These are phyloP conservation scores for Periplaneta americana DNA, from an alignment of 1,140 invertebrate genomes.

Conservation along the genomic window DNA sequence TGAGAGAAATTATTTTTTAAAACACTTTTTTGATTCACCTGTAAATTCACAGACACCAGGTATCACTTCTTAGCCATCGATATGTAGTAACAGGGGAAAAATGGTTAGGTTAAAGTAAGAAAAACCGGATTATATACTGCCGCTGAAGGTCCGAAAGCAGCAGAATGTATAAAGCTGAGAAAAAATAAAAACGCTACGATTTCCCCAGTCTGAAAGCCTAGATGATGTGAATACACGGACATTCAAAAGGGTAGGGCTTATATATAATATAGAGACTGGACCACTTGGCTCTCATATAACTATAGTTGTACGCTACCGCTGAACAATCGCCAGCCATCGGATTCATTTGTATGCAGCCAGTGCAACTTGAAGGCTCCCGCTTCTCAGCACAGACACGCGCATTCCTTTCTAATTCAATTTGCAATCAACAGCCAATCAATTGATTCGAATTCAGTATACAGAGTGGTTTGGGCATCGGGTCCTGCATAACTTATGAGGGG, in stretches of 20 bases:
- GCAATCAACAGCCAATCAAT: constrained; percentile 54
- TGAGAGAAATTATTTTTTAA: too few species aligned
- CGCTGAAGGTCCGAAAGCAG: too few species aligned
- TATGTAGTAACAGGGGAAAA: too few species aligned
- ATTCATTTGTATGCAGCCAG: constrained; percentile 3
- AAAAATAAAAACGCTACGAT: too few species aligned
- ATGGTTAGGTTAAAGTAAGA: too few species aligned
- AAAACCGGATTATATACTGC: too few species aligned
- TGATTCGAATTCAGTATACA: constrained; percentile 49
- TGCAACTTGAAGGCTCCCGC: not conserved
- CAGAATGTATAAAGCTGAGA: too few species aligned
- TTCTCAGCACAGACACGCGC: constrained; percentile 26
- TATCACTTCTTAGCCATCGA: too few species aligned
- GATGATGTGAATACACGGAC: not conserved
- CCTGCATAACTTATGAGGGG: constrained; percentile 38
- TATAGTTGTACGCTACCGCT: not conserved
- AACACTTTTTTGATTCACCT: too few species aligned
- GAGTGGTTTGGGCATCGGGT: constrained; percentile 32
- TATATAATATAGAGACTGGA: too few species aligned
- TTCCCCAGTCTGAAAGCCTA: not conserved
- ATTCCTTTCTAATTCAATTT: constrained; percentile 52
- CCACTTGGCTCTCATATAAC: not conserved
- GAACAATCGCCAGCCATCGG: not conserved
- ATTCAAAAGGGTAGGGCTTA: not conserved
- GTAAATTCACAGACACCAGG: too few species aligned